Base-by-base conservation (phyloP, 1,140 invertebrate genomes). In the Drosophila cardini region DNA sequence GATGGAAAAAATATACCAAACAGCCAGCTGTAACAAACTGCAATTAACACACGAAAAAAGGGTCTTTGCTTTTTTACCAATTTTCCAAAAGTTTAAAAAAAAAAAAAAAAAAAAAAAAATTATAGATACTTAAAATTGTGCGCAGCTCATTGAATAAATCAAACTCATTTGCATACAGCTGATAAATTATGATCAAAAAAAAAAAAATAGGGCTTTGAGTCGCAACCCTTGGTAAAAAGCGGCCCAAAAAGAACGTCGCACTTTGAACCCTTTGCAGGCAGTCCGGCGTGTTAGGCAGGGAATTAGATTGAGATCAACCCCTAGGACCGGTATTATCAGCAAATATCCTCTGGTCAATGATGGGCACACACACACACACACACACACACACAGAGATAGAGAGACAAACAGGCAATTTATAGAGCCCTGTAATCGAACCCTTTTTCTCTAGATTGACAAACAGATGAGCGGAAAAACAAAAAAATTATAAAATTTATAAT, bases 81-180 rank as follows among this genome's bases (percentile, higher is more conserved):
- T 15, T 36, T 26, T 26, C 21, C 13, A 16, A 15, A 34, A 34
- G n/a, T n/a, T n/a, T n/a, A n/a, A 10, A 34, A 56, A 63, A 11
- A 36, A 55, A 55, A 11, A 1, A 10, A 9, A 9, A 16, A 56
- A 56, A 56, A 56, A 42, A 42, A 56, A 11, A 30, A 16, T 5
- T n/a, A 45, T 32, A 57, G 46, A 36, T 38, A 21, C 48, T 8
- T 73, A 69, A 73, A 69, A 83, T 89, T 87, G 68, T 80, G 83
- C 85, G 78, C 84, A 84, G 84, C 84, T 87, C 84, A 87, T 87
- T 87, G 84, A 87, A 87, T 89, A 89, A 89, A 87, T 87, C 84
- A 87, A 90, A 90, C 87, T 90, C 79, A 90, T 90, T 90, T 90
- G 87, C 87, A 90, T 90, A 87, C 70, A 72, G 80, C 87, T 87